These are phyloP conservation scores for Psittacus erithacus DNA, from an alignment of 2,113 vertebrate species.

Conservation along the genomic window DNA sequence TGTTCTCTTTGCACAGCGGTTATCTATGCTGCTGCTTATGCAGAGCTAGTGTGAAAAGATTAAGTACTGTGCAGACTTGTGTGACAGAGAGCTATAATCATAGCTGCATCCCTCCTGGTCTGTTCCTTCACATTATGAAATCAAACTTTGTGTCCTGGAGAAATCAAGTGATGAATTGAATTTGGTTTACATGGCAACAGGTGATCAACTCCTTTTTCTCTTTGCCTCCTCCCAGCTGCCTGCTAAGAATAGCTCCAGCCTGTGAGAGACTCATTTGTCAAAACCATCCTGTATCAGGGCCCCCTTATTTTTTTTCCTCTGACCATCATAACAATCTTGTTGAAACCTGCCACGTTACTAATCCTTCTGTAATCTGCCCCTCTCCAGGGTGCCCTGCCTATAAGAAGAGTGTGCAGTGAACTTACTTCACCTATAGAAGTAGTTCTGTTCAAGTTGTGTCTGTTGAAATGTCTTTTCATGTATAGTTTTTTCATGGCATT, in stretches of 20 bases:
- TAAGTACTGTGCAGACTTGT: neutral
- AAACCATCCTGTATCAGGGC: neutral
- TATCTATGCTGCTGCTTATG: neutral
- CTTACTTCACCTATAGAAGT: neutral
- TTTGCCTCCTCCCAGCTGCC: neutral
- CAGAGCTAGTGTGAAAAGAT: neutral
- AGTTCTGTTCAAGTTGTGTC: neutral
- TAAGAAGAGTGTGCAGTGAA: neutral
- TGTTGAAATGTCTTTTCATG: neutral
- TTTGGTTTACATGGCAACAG: conserved; percentile 43
- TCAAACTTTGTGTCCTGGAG: neutral
- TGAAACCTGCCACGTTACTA: neutral
- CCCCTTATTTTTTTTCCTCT: neutral
- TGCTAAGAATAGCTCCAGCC: neutral
- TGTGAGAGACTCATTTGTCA: neutral
- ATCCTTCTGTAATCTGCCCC: neutral
- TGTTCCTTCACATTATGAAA: neutral
- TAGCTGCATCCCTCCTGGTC: neutral
- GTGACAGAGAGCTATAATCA: neutral
- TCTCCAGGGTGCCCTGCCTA: neutral
- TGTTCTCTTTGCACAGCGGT: neutral
- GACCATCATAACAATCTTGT: neutral
- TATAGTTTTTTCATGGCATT: neutral
- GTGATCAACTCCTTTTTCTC: conserved; percentile 9
- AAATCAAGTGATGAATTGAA: neutral